Evolutionary conservation across 2,797 vertebrate genomes (phyloP).

Genomic region (Columba guinea): DNA sequence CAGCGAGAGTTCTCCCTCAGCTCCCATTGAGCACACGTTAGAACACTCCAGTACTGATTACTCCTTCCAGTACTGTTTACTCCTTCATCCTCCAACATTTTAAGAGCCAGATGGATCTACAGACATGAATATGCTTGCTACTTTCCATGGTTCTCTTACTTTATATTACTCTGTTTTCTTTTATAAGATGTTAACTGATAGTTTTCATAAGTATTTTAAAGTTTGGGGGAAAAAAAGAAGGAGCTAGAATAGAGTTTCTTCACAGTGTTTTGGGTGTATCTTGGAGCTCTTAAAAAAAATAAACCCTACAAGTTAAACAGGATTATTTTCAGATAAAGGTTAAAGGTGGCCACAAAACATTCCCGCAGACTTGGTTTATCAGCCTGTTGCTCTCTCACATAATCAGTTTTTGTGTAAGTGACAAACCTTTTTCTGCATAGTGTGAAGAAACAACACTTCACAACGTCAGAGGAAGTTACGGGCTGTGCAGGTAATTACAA

Average conservation of each 20-base stretch:
- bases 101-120: background rate
- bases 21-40: fast-evolving
- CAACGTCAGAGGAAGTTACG: constrained; percentile 20
- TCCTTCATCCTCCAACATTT: background rate
- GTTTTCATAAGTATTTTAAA: background rate
- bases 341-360: background rate
- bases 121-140: background rate
- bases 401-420: background rate
- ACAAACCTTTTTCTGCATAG: background rate
- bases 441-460: background rate
- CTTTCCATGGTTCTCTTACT: background rate
- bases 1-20: background rate
- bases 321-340: background rate
- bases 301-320: background rate
- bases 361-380: background rate
- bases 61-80: background rate
- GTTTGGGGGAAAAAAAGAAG: fast-evolving
- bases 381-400: background rate
- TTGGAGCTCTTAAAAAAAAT: background rate
- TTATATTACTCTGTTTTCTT: background rate
- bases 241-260: background rate
- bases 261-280: background rate
- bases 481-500: constrained; percentile 30
- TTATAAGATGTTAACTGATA: background rate
- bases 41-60: background rate